phyloP scores from a whole-genome alignment of 2,888 invertebrate species.

The Alentia gelatinosa region DNA sequence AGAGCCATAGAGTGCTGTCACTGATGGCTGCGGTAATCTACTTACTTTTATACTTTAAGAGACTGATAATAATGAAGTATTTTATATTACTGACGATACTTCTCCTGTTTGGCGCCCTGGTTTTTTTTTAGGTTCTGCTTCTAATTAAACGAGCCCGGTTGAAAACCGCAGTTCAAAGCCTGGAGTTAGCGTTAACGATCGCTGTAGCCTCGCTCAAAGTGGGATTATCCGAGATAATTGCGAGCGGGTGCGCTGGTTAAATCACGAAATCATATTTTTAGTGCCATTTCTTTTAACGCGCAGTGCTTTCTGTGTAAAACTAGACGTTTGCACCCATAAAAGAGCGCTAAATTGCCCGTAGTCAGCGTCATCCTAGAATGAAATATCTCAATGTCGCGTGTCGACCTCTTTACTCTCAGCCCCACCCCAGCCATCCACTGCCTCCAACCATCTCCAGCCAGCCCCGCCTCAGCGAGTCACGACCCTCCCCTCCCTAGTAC shows the following conservation, averaged over 20 bases:
- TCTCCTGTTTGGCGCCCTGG: too few relatives aligned
- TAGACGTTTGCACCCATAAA: background rate
- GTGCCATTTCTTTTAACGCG: too few relatives aligned
- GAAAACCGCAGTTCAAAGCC: too few relatives aligned
- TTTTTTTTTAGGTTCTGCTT: too few relatives aligned
- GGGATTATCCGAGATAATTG: too few relatives aligned
- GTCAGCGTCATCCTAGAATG: background rate
- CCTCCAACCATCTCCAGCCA: background rate
- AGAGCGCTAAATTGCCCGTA: background rate
- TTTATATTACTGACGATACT: background rate
- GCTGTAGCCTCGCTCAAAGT: too few relatives aligned
- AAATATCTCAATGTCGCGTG: background rate
- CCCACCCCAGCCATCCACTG: background rate
- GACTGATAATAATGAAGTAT: background rate
- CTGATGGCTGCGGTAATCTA: background rate
- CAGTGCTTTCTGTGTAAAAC: too few relatives aligned
- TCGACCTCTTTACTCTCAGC: background rate
- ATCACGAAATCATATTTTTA: too few relatives aligned
- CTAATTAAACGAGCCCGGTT: too few relatives aligned
- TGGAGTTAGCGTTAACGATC: too few relatives aligned
- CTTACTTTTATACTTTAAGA: background rate
- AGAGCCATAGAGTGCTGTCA: background rate
- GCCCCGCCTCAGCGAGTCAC: background rate
- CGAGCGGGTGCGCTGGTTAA: too few relatives aligned
- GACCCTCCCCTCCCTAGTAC: background rate